Conservation (phyloP, 2,113 vertebrate species). For the Carassius gibelio region DNA sequence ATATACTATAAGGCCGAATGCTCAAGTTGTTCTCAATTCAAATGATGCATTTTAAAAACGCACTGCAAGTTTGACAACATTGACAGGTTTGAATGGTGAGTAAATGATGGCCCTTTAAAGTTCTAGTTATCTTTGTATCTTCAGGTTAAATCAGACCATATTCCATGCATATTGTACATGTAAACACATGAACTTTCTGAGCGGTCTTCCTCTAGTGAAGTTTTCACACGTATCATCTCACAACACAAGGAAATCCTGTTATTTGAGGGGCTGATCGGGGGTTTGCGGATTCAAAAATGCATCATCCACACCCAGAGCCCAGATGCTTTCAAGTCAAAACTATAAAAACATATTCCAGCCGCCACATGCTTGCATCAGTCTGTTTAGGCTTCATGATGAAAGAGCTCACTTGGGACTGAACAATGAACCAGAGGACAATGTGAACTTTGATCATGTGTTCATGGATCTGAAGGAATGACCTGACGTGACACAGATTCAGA, state of each 20-base stretch:
- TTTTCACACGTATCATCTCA: constrained; percentile 40
- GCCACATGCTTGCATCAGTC: constrained; percentile 2
- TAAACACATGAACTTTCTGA: not conserved
- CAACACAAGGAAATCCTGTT: constrained; percentile 59
- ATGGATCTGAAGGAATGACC: not conserved
- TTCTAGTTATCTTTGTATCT: not conserved
- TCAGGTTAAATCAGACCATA: not conserved
- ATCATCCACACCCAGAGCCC: not conserved
- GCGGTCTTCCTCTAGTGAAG: constrained; percentile 6
- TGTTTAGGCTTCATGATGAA: constrained; percentile 7
- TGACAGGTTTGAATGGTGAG: not conserved
- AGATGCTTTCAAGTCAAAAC: not conserved
- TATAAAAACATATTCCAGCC: not conserved
- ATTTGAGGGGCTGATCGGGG: constrained; percentile 1
- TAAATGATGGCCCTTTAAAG: not conserved
- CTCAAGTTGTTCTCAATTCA: not conserved
- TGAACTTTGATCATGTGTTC: constrained; percentile 23
- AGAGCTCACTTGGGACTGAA: not conserved
- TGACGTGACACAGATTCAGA: not conserved
- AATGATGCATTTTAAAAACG: not conserved
- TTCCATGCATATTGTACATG: not conserved
- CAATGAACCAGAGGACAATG: not conserved
- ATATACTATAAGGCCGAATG: not conserved
- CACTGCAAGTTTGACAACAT: not conserved
- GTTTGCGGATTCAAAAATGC: not conserved